Percentiles rank a stretch among this genome's conserved stretches.
Conservation (phyloP, 2,888 invertebrate species). For the Siphonodentalium dalli region DNA sequence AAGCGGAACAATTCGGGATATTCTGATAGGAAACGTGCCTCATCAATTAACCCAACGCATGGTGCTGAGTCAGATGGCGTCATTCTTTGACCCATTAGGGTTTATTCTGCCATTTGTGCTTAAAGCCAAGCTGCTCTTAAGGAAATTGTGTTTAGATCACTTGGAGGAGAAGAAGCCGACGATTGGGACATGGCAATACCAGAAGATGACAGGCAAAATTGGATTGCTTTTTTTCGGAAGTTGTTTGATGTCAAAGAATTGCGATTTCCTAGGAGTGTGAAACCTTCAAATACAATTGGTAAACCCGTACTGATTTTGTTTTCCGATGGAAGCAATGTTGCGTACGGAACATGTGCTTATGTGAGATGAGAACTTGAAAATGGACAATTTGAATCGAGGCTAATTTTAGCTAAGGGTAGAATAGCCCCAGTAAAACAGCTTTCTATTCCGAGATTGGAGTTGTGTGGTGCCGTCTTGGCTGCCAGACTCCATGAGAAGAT, state of each 20-base stretch:
- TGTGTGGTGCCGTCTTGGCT: background rate
- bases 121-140: constrained; percentile 1
- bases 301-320: constrained; percentile 2
- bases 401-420: background rate
- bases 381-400: background rate
- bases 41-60: background rate
- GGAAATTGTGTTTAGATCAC: background rate
- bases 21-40: background rate
- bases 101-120: background rate
- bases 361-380: background rate
- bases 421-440: constrained; percentile 1
- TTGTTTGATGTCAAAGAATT: background rate
- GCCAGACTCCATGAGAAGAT: background rate
- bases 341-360: constrained; percentile 8
- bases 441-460: constrained; percentile 2
- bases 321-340: constrained; percentile 1
- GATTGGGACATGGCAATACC: constrained; percentile 4
- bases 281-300: background rate
- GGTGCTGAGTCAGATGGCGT: constrained; percentile 7
- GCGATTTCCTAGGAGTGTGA: background rate
- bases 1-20: too few species aligned
- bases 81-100: background rate
- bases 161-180: background rate
- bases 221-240: constrained; percentile 1
- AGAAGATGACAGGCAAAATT: background rate